These are phyloP conservation scores for Cryptoblepharus egeriae DNA, from an alignment of 2,797 vertebrate species.

Conservation along the genomic window DNA sequence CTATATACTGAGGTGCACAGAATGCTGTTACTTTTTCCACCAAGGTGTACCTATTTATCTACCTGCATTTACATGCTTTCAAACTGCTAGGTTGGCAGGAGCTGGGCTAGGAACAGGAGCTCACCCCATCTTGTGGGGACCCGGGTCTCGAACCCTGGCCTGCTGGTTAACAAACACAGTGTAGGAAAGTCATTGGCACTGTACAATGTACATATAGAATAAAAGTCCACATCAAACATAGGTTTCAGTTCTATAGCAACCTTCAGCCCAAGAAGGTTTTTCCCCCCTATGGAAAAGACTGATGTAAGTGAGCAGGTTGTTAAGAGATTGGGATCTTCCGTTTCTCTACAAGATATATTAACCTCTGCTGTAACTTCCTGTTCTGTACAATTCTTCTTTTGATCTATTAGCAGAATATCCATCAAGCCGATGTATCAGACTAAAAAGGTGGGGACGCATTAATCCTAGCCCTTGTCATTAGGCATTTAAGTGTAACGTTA, in stretches of 20 bases:
- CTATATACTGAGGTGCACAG: no score
- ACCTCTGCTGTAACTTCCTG: conserved; percentile 64
- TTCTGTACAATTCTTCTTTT: conserved; percentile 79
- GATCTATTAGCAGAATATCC: conserved; percentile 83
- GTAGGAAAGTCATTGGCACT: background rate
- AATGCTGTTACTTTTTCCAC: no score
- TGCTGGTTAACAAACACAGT: no score
- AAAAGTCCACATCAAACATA: conserved; percentile 54
- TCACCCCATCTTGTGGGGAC: no score
- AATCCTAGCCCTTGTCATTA: conserved; percentile 79
- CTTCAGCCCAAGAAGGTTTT: conserved; percentile 1
- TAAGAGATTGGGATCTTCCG: conserved; percentile 80
- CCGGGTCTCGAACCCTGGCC: no score
- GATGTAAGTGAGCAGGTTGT: conserved; percentile 65
- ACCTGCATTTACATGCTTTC: no score
- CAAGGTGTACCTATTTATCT: no score
- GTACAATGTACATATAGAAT: conserved; percentile 34
- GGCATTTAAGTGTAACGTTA: conserved; percentile 81
- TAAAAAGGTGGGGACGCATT: conserved; percentile 75
- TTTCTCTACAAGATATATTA: conserved; percentile 80
- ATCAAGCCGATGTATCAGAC: conserved; percentile 76
- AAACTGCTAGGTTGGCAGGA: no score
- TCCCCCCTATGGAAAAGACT: conserved; percentile 41
- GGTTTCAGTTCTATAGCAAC: conserved; percentile 12
- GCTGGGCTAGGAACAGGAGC: no score